These are phyloP conservation scores for Mythimna lalbum DNA, from an alignment of 2,888 invertebrate genomes.

Conservation along the genomic window DNA sequence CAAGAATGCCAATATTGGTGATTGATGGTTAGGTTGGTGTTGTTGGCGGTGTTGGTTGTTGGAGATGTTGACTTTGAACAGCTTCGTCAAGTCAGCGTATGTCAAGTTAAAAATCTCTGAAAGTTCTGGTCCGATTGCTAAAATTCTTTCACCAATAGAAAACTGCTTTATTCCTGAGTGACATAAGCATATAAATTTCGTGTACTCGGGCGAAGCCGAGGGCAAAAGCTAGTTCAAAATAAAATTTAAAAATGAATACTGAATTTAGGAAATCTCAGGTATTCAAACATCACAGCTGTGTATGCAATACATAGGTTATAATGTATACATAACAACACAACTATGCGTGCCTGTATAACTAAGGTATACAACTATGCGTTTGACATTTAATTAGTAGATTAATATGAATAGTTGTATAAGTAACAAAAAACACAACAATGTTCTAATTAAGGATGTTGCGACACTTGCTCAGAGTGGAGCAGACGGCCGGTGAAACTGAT, in stretches of 20 bases:
- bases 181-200: too few species aligned
- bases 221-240: neutral
- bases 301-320: too few species aligned
- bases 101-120: too few species aligned
- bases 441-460: conserved; percentile 37
- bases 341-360: too few species aligned
- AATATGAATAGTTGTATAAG: neutral
- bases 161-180: too few species aligned
- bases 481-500: conserved; percentile 5
- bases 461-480: conserved; percentile 3
- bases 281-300: neutral
- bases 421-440: neutral
- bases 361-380: neutral
- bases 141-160: too few species aligned
- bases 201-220: too few species aligned
- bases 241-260: neutral
- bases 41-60: too few species aligned
- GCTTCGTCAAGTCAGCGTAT: too few species aligned
- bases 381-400: neutral
- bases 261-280: neutral
- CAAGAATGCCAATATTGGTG: neutral
- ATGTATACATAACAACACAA: too few species aligned
- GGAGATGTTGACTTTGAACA: neutral
- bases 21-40: too few species aligned
- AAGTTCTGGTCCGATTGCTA: too few species aligned